Base-by-base conservation (phyloP, 1,140 invertebrate species). In the Heliconius eleuchia region DNA sequence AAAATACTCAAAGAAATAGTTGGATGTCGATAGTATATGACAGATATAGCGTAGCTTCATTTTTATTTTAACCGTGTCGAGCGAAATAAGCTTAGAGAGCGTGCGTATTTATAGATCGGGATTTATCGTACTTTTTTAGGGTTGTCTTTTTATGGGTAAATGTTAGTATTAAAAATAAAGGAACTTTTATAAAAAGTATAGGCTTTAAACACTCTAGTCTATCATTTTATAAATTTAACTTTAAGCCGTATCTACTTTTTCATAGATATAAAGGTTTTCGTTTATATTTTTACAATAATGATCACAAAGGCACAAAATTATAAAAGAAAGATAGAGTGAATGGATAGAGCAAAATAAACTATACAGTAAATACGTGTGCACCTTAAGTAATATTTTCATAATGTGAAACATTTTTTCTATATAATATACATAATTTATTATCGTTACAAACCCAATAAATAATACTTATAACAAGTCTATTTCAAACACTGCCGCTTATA, bases 21-120 rank as follows among this genome's bases (percentile, higher is more conserved):
- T 46, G 13, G 42, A 46, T 46, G 16, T 46, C 16, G 42, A 72
- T 72, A 6, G 71, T 72, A 42, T 72, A 72, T 72, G 37, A 72
- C 37, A 72, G 71, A 72, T 72, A 60, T 60, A 66, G 16, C 71
- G 71, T 37, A 9, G 71, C 2, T 39, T 72, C 23, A 72, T 18
- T 8, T 77, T 71, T 77, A 77, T 71, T 77, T 34, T 77, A 52
- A 66, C 50, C 46, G 46, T 66, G 70, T 77, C 60, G 19, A 50
- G 18, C 42, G 46, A 77, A 77, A 77, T 72, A 52, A 72, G 70
- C 76, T 71, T 71, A 27, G 60, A 77, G 70, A 50, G 39, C 37
- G n/a, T 34, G 30, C n/a, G 46, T 77, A 77, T 77, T 77, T 77
- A 77, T 77, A 77, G 76, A 77, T 72, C 30, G 46, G 19, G 50